Evolutionary conservation across 2,888 invertebrate genomes (phyloP).

Genomic region (Eucera pruinosa): DNA sequence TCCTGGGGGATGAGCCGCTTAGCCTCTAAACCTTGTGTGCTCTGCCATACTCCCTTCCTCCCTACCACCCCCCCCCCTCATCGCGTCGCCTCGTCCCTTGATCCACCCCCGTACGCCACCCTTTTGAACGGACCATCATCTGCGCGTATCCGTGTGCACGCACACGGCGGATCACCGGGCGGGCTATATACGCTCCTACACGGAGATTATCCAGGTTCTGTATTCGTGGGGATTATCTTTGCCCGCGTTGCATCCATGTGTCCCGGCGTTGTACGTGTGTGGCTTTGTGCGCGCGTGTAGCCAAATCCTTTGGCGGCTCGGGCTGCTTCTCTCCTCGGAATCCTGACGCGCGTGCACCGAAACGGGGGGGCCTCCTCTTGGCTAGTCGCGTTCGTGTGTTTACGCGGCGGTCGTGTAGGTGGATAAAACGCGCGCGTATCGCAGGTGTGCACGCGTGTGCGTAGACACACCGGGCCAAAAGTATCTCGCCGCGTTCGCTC

Average conservation of each 20-base stretch:
- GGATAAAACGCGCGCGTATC: too few relatives aligned
- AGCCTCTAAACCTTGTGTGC: constrained; percentile 83
- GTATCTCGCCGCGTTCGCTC: too few relatives aligned
- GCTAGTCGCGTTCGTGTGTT: too few relatives aligned
- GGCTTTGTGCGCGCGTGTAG: constrained; percentile 68
- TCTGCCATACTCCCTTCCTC: constrained; percentile 75
- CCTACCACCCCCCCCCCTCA: constrained; percentile 54
- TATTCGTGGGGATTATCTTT: constrained; percentile 83
- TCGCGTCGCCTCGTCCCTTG: constrained; percentile 37
- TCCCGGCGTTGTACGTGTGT: constrained; percentile 35
- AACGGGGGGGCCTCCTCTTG: too few relatives aligned
- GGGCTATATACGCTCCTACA: constrained; percentile 74
- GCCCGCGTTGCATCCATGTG: constrained; percentile 66
- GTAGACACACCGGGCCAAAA: too few relatives aligned
- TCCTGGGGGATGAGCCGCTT: constrained; percentile 83
- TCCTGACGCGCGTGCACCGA: constrained; percentile 17
- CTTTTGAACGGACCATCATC: constrained; percentile 73
- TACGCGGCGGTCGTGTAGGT: not conserved
- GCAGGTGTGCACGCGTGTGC: too few relatives aligned
- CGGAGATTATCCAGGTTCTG: constrained; percentile 82
- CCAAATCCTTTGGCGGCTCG: constrained; percentile 80
- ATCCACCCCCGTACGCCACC: constrained; percentile 62
- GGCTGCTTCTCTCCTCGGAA: constrained; percentile 62
- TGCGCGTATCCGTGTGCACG: constrained; percentile 46
- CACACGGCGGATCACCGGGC: constrained; percentile 42